phyloP scores from a whole-genome alignment of 2,797 vertebrate genomes.

The Arnoldichthys spilopterus region DNA sequence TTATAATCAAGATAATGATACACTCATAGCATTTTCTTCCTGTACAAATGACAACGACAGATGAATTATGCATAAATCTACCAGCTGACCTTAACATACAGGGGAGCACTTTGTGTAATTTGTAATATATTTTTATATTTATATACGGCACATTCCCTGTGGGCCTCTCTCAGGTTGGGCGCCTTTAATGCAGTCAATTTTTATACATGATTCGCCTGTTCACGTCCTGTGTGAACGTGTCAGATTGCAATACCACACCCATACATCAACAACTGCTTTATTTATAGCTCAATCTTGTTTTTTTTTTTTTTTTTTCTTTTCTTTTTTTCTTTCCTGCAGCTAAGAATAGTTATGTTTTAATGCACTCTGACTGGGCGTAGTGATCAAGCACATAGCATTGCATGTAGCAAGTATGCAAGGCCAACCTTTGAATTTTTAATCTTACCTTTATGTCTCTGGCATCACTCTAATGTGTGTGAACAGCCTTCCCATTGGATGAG shows the following conservation, averaged over 20 bases:
- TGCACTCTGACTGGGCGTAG: neutral
- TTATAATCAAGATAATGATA: constrained; percentile 58
- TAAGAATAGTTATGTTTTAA: neutral
- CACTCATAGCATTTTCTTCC: constrained; percentile 57
- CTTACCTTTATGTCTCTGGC: constrained; percentile 42
- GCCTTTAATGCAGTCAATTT: neutral
- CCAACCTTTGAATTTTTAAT: constrained; percentile 7
- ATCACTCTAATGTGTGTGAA: constrained; percentile 46
- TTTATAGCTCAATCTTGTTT: neutral
- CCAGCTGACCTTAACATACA: constrained; percentile 42
- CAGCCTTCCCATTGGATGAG: constrained; percentile 60
- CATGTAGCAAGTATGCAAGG: neutral
- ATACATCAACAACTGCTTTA: neutral
- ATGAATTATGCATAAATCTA: constrained; percentile 45
- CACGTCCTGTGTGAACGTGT: neutral
- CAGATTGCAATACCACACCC: neutral
- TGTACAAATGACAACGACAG: constrained; percentile 50
- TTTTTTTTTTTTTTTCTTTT: neutral
- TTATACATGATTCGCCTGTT: neutral
- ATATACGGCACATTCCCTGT: constrained; percentile 1
- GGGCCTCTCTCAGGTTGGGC: constrained; percentile 14
- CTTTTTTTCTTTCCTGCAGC: neutral
- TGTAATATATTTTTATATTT: neutral
- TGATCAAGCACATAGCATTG: constrained; percentile 18
- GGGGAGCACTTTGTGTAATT: neutral